Evolutionary conservation across 2,888 invertebrate genomes (phyloP).

Genomic region (Crossocerus cetratus): DNA sequence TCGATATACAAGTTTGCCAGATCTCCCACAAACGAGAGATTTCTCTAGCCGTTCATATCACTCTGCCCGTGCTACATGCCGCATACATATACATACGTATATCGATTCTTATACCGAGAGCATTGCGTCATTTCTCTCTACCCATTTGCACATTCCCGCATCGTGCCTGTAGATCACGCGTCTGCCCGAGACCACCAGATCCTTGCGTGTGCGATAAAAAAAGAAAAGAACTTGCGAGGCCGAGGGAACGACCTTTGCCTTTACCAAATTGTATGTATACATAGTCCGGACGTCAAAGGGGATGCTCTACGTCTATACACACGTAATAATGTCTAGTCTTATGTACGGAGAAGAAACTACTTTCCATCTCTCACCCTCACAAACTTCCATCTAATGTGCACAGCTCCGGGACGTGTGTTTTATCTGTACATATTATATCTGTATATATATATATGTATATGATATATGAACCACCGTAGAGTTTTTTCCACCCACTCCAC

Average conservation of each 20-base stretch:
- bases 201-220: conserved; percentile 11
- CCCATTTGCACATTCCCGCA: conserved; percentile 51
- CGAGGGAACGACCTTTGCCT: conserved; percentile 7
- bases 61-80: conserved; percentile 18
- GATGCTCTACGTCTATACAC: conserved; percentile 17
- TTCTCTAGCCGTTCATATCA: conserved; percentile 23
- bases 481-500: conserved; percentile 50
- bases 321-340: conserved; percentile 10
- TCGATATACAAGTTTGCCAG: conserved; percentile 62
- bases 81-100: conserved; percentile 5
- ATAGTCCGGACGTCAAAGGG: background rate
- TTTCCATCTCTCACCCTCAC: conserved; percentile 45
- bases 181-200: conserved; percentile 21
- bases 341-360: conserved; percentile 4
- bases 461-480: conserved; percentile 59
- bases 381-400: conserved; percentile 68
- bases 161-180: conserved; percentile 44
- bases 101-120: conserved; percentile 16
- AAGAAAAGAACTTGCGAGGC: conserved; percentile 5
- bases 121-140: conserved; percentile 32
- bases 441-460: conserved; percentile 29
- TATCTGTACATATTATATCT: conserved; percentile 29
- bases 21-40: conserved; percentile 44
- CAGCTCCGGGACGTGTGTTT: conserved; percentile 62
- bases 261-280: conserved; percentile 9